Conservation (phyloP, 2,888 invertebrate species). For the Xestia c-nigrum region DNA sequence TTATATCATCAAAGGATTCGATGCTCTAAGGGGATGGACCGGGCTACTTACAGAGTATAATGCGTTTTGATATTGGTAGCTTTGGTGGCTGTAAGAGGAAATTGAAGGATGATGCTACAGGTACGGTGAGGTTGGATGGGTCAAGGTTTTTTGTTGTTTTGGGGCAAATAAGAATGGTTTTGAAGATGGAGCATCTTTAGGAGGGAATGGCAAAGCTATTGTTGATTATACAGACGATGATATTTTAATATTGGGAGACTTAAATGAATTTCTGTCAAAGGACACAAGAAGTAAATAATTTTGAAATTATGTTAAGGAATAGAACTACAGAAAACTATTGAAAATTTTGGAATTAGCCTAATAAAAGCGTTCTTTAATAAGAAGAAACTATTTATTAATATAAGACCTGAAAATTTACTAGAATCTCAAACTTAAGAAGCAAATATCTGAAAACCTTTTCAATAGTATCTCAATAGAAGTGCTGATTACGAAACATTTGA, state of each 20-base stretch:
- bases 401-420: neutral
- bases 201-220: neutral
- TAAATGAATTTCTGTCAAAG: neutral
- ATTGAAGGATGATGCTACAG: constrained; percentile 35
- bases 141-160: constrained; percentile 7
- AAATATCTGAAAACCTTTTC: constrained; percentile 10
- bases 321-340: neutral
- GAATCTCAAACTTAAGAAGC: neutral
- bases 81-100: constrained; percentile 28
- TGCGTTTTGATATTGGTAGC: constrained; percentile 55
- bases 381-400: neutral
- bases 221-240: neutral
- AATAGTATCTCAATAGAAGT: neutral
- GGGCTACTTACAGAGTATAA: constrained; percentile 54
- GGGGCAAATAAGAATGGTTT: constrained; percentile 7
- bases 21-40: constrained; percentile 60
- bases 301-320: neutral
- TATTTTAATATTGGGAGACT: neutral
- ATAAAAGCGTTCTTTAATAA: neutral
- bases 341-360: neutral
- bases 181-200: neutral
- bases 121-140: neutral
- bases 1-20: constrained; percentile 77
- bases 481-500: constrained; percentile 28
- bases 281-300: neutral